Conservation (phyloP, 2,888 invertebrate genomes). For the Escarpia spicata region DNA sequence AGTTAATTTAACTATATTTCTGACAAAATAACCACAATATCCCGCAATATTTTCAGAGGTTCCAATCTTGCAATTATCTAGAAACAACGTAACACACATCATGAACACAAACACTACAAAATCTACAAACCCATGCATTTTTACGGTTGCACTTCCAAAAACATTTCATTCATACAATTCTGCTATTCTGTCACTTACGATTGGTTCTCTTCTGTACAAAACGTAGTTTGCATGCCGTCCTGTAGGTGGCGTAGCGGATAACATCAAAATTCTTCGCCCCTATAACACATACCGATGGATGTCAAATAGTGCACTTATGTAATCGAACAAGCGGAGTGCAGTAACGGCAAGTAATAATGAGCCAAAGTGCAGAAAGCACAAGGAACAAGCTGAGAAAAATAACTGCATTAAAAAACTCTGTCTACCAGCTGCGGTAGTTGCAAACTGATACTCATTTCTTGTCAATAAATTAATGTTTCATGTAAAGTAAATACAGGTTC, state of each 20-base stretch:
- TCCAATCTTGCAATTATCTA: no score
- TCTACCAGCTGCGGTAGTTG: no score
- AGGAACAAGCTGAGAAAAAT: neutral
- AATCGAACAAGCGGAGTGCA: neutral
- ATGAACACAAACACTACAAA: no score
- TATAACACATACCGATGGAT: slow-evolving; percentile 40
- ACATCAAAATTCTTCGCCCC: slow-evolving; percentile 78
- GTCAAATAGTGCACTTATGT: neutral
- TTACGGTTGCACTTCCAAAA: neutral
- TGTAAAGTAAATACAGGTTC: neutral
- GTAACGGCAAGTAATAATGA: neutral
- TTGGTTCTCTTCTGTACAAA: slow-evolving; percentile 98
- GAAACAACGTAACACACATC: no score
- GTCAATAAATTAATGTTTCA: neutral
- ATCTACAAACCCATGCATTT: neutral
- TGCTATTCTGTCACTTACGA: slow-evolving; percentile 75
- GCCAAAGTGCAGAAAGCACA: neutral
- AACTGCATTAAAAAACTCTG: no score
- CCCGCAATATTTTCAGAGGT: neutral
- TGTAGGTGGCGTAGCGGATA: slow-evolving; percentile 96
- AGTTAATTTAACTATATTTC: no score
- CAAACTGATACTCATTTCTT: neutral
- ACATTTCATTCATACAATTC: neutral
- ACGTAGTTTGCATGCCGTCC: slow-evolving; percentile 95
- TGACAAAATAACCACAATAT: neutral